Percentiles rank a stretch among this genome's conserved stretches.
Conservation (phyloP, 35 echinoderm and acorn worm species). For the Ophiothrix spiculata region DNA sequence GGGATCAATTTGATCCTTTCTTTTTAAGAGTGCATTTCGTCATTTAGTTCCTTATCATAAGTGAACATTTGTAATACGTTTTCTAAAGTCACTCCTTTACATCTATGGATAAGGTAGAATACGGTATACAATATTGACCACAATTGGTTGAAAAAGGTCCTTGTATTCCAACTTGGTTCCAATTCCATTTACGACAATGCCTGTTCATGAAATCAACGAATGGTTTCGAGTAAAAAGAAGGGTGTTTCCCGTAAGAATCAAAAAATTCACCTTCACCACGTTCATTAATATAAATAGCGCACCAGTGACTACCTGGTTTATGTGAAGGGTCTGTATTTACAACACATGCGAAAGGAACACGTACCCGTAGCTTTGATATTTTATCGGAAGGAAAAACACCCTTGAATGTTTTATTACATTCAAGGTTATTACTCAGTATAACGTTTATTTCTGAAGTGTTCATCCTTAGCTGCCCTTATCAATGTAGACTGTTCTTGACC, state of each 20-base stretch:
- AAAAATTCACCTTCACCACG: slow-evolving; percentile 29
- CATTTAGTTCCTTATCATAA: not conserved
- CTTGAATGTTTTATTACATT: not conserved
- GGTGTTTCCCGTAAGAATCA: slow-evolving; percentile 38
- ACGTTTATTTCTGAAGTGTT: slow-evolving; percentile 15
- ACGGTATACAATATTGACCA: slow-evolving; percentile 51
- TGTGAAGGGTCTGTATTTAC: slow-evolving; percentile 21
- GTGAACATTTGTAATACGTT: not conserved
- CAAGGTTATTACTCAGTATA: not conserved
- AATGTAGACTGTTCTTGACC: slow-evolving; percentile 32
- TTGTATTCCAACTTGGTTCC: not conserved
- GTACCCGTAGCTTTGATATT: not conserved
- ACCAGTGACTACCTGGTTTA: slow-evolving; percentile 19
- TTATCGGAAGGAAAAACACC: slow-evolving; percentile 36
- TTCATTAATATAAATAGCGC: slow-evolving; percentile 17
- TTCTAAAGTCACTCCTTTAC: slow-evolving; percentile 1
- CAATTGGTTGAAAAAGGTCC: slow-evolving; percentile 27
- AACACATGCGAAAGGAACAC: not conserved
- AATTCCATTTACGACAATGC: not conserved
- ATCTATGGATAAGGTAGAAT: slow-evolving; percentile 15
- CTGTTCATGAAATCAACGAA: slow-evolving; percentile 10
- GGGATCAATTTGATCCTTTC: too few relatives aligned
- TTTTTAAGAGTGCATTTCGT: too few relatives aligned
- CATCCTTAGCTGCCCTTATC: slow-evolving; percentile 44
- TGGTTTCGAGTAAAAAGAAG: slow-evolving; percentile 3